Evolutionary conservation across 2,113 vertebrate genomes (phyloP).

Genomic region (Oreocharis arfaki): DNA sequence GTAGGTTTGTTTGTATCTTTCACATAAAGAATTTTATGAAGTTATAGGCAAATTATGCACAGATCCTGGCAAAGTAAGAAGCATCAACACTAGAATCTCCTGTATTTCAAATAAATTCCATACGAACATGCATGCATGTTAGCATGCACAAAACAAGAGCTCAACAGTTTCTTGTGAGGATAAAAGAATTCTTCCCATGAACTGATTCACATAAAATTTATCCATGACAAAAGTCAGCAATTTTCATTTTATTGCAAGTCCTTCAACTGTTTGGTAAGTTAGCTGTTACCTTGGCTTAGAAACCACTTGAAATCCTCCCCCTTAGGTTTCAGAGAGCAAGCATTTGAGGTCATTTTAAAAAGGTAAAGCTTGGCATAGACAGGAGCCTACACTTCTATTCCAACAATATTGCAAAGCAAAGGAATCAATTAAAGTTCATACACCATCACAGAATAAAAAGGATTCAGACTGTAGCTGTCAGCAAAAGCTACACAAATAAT

Average conservation of each 20-base stretch:
- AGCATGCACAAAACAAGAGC: background rate
- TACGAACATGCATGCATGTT: rapidly evolving
- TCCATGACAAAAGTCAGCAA: background rate
- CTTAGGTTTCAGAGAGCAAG: background rate
- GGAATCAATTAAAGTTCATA: background rate
- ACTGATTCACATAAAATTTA: background rate
- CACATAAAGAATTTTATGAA: background rate
- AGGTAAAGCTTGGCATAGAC: background rate
- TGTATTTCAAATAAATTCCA: background rate
- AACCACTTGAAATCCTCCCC: background rate
- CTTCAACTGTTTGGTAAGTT: background rate
- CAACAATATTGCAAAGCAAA: background rate
- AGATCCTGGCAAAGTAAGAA: background rate
- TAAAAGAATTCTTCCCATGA: background rate
- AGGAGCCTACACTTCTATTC: background rate
- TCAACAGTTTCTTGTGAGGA: background rate
- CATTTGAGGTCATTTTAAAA: background rate
- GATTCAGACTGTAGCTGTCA: conserved; percentile 53
- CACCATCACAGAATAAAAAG: conserved; percentile 19
- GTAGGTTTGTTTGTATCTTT: background rate
- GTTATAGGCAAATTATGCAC: background rate
- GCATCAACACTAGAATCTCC: background rate
- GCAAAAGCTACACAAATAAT: conserved; percentile 53
- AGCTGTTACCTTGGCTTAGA: background rate
- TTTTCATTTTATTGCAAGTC: background rate